phyloP scores from a whole-genome alignment of 1,140 invertebrate species.

The Ephestia elutella region DNA sequence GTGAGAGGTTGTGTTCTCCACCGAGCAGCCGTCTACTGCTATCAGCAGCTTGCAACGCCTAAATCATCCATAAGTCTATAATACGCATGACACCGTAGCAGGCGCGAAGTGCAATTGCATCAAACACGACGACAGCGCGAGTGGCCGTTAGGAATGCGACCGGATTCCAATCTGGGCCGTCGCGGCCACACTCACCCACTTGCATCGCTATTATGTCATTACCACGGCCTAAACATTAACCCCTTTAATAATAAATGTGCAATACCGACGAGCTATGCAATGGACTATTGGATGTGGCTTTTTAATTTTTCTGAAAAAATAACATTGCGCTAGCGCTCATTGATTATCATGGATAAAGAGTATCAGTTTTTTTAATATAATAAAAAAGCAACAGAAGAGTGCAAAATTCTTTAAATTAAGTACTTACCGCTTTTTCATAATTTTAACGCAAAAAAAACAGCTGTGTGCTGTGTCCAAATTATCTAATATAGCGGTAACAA shows the following conservation, averaged over 20 bases:
- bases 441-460: no score
- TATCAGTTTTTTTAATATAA: no score
- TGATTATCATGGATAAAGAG: no score
- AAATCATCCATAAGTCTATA: no score
- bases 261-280: neutral
- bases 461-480: no score
- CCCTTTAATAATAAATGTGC: constrained; percentile 19
- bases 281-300: neutral
- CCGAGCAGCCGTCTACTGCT: no score
- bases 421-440: no score
- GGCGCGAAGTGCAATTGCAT: constrained; percentile 30
- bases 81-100: neutral
- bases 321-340: no score
- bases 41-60: no score
- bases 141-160: constrained; percentile 64
- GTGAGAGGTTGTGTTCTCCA: no score
- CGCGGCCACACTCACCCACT: constrained; percentile 41
- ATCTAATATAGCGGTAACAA: neutral
- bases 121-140: constrained; percentile 51
- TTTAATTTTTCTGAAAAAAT: neutral
- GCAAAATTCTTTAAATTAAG: no score
- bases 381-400: no score
- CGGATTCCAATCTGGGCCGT: constrained; percentile 45
- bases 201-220: constrained; percentile 61
- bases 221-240: constrained; percentile 50